These are phyloP conservation scores for Percopsis omiscomaycus DNA, from an alignment of 2,797 vertebrate species.

Conservation along the genomic window DNA sequence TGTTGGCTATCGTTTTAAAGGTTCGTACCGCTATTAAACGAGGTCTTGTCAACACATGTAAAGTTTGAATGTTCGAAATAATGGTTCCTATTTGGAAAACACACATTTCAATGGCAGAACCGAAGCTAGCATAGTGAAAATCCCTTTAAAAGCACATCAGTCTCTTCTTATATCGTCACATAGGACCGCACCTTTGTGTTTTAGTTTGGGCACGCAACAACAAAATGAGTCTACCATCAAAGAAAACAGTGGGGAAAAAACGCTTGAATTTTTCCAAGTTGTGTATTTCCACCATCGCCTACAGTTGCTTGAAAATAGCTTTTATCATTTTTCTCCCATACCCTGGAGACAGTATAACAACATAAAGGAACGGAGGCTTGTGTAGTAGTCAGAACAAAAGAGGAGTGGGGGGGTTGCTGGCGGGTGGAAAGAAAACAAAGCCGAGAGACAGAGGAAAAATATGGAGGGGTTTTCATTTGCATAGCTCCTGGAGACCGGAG, in stretches of 20 bases:
- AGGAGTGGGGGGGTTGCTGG: neutral
- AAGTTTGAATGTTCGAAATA: conserved; percentile 5
- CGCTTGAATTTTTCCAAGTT: conserved; percentile 21
- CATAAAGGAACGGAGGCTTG: neutral
- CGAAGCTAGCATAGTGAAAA: conserved; percentile 18
- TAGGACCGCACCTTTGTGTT: conserved; percentile 39
- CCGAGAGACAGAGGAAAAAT: conserved; percentile 27
- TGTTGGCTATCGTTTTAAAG: neutral
- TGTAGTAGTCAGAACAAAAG: neutral
- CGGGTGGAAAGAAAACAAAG: conserved; percentile 48
- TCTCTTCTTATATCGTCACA: conserved; percentile 46
- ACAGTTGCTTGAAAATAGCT: conserved; percentile 60
- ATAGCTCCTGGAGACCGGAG: conserved; percentile 60
- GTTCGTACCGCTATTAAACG: neutral
- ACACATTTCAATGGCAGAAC: conserved; percentile 20
- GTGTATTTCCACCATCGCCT: conserved; percentile 51
- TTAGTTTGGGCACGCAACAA: conserved; percentile 24
- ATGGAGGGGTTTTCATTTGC: conserved; percentile 56
- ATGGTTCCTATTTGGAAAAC: conserved; percentile 28
- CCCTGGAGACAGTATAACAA: conserved; percentile 48
- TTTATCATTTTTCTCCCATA: conserved; percentile 39
- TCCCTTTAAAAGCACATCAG: conserved; percentile 29
- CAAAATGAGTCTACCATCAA: conserved; percentile 50
- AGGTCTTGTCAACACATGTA: neutral
- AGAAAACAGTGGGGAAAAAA: conserved; percentile 33